These are phyloP conservation scores for Phalacrocorax pelagicus DNA, from an alignment of 2,113 vertebrate species.

Conservation along the genomic window DNA sequence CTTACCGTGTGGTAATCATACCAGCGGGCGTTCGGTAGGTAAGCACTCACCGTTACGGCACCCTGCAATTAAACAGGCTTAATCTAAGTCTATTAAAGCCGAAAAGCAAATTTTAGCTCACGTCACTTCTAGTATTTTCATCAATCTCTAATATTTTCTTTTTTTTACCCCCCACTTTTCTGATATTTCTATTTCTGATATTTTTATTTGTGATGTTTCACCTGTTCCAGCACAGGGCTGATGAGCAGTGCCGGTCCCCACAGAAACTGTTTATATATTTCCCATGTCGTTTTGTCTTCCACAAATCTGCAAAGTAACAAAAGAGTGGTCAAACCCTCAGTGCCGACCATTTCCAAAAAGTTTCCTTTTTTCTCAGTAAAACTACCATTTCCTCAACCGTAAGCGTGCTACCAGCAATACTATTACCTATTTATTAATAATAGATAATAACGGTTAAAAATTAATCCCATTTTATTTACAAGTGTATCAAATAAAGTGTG, in stretches of 20 bases:
- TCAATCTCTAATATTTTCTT: background rate
- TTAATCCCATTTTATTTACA: background rate
- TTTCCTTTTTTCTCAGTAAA: background rate
- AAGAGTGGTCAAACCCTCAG: background rate
- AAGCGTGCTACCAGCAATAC: no score
- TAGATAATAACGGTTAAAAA: background rate
- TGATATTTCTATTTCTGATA: no score
- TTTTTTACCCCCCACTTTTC: background rate
- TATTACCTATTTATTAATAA: background rate
- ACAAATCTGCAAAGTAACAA: slow-evolving; percentile 78
- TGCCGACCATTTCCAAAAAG: no score
- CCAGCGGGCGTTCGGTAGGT: slow-evolving; percentile 74
- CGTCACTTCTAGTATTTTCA: background rate
- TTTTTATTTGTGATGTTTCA: background rate
- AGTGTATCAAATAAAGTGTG: background rate
- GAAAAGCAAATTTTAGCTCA: background rate
- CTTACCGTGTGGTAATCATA: slow-evolving; percentile 79
- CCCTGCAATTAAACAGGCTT: slow-evolving; percentile 53
- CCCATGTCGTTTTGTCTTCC: slow-evolving; percentile 81
- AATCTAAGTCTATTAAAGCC: background rate
- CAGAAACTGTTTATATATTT: slow-evolving; percentile 83
- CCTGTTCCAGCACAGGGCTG: slow-evolving; percentile 79
- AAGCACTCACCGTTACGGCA: slow-evolving; percentile 42
- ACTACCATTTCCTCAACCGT: background rate
- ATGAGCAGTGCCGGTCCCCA: slow-evolving; percentile 91